These are phyloP conservation scores for Drosophila erecta DNA, from an alignment of 1,140 invertebrate genomes.

Conservation along the genomic window DNA sequence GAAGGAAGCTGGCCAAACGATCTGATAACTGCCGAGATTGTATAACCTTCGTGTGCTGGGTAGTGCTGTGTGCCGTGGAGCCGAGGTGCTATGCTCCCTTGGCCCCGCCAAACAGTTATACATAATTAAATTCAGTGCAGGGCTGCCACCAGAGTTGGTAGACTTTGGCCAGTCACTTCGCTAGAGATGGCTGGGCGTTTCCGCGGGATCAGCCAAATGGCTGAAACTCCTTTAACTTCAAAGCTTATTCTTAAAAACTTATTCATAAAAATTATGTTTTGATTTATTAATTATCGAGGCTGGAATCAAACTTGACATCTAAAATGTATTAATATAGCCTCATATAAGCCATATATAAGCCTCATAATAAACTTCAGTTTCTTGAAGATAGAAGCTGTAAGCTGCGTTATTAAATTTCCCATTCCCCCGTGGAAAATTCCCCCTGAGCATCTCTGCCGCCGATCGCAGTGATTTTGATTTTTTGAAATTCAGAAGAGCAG, in stretches of 20 bases:
- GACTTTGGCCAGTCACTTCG: slow-evolving; percentile 32
- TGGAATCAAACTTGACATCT: too few relatives aligned
- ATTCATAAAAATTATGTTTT: too few relatives aligned
- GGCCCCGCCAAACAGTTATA: slow-evolving; percentile 39
- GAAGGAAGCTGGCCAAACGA: slow-evolving; percentile 75
- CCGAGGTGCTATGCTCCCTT: slow-evolving; percentile 10
- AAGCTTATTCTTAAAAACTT: too few relatives aligned
- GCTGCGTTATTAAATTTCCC: neutral
- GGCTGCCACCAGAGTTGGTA: slow-evolving; percentile 26
- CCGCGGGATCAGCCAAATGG: neutral
- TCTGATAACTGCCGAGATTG: slow-evolving; percentile 80
- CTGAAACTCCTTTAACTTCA: neutral
- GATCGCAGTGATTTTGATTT: slow-evolving; percentile 24
- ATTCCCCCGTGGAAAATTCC: neutral
- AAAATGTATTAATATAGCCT: neutral
- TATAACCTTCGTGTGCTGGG: slow-evolving; percentile 72
- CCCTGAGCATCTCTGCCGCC: slow-evolving; percentile 52
- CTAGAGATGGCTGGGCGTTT: slow-evolving; percentile 3
- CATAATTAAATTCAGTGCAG: slow-evolving; percentile 48
- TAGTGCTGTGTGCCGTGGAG: neutral
- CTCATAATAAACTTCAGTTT: neutral
- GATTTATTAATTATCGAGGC: too few relatives aligned
- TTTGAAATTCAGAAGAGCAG: slow-evolving; percentile 49
- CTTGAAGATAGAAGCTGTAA: neutral
- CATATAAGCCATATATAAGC: neutral